phyloP scores from a whole-genome alignment of 2,797 vertebrate species.

The Schizothorax lantsangensis region DNA sequence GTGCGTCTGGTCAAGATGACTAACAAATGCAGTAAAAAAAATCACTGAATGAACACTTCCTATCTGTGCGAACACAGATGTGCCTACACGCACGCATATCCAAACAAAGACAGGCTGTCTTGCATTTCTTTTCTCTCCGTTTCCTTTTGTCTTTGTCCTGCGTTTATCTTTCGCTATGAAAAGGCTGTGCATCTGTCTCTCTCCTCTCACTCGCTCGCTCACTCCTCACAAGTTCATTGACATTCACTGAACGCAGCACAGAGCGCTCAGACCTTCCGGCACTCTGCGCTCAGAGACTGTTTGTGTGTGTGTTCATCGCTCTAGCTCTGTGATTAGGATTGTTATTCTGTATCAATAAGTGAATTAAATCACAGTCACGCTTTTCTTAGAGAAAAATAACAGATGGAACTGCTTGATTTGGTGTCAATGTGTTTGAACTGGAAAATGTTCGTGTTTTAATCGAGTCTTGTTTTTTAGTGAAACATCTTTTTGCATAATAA shows the following conservation, averaged over 20 bases:
- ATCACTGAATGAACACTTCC: slow-evolving; percentile 42
- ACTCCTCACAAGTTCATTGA: slow-evolving; percentile 63
- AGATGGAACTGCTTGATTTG: slow-evolving; percentile 5
- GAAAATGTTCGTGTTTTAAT: background rate
- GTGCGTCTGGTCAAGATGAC: slow-evolving; percentile 32
- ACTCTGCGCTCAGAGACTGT: slow-evolving; percentile 43
- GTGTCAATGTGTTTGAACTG: slow-evolving; percentile 15
- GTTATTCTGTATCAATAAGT: slow-evolving; percentile 45
- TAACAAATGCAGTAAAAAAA: slow-evolving; percentile 34
- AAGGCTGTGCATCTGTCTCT: slow-evolving; percentile 52
- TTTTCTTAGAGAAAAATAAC: slow-evolving; percentile 48
- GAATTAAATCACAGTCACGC: slow-evolving; percentile 37
- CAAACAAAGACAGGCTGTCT: slow-evolving; percentile 46
- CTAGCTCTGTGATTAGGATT: slow-evolving; percentile 19
- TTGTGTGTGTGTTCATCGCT: slow-evolving; percentile 41
- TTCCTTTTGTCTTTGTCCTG: slow-evolving; percentile 58
- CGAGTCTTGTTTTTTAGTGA: background rate
- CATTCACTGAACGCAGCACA: slow-evolving; percentile 65
- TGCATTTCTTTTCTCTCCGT: slow-evolving; percentile 44
- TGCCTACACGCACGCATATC: slow-evolving; percentile 23
- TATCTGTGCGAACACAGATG: slow-evolving; percentile 42
- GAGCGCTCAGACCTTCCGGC: slow-evolving; percentile 61
- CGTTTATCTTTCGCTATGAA: slow-evolving; percentile 55
- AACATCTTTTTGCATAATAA: background rate
- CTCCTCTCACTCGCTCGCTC: slow-evolving; percentile 36